Conservation (phyloP, 2,113 vertebrate species). For the Phocoena phocoena region DNA sequence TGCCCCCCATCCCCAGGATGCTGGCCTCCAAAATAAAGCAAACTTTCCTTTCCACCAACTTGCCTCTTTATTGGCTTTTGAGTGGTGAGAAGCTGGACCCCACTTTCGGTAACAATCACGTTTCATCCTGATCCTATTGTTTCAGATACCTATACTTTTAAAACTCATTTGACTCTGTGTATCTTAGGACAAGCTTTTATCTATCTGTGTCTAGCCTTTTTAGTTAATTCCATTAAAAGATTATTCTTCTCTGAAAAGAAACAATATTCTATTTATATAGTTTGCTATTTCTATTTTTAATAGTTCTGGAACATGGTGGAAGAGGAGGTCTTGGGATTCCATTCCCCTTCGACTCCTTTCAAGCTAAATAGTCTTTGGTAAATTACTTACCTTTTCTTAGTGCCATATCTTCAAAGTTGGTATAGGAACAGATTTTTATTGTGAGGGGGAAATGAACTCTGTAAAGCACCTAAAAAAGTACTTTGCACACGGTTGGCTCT, state of each 20-base stretch:
- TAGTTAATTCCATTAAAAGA: neutral
- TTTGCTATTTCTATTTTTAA: slow-evolving; percentile 19
- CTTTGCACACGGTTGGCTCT: neutral
- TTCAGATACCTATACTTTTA: neutral
- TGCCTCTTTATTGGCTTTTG: neutral
- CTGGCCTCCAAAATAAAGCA: neutral
- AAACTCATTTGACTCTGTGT: neutral
- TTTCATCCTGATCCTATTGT: neutral
- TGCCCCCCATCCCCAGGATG: neutral
- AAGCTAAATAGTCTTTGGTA: neutral
- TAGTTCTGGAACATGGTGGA: neutral
- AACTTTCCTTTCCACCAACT: neutral
- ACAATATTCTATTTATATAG: neutral
- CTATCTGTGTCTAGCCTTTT: neutral
- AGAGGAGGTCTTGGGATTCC: neutral
- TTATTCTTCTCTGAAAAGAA: neutral
- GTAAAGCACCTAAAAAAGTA: neutral
- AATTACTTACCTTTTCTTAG: neutral
- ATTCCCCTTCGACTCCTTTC: neutral
- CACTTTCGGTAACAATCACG: neutral
- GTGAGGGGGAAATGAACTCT: neutral
- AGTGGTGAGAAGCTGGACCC: neutral
- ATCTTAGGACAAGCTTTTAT: neutral
- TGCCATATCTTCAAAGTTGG: neutral
- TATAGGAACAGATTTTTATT: neutral